Conservation (phyloP, 1,140 invertebrate species). For the Ladona fulva region DNA sequence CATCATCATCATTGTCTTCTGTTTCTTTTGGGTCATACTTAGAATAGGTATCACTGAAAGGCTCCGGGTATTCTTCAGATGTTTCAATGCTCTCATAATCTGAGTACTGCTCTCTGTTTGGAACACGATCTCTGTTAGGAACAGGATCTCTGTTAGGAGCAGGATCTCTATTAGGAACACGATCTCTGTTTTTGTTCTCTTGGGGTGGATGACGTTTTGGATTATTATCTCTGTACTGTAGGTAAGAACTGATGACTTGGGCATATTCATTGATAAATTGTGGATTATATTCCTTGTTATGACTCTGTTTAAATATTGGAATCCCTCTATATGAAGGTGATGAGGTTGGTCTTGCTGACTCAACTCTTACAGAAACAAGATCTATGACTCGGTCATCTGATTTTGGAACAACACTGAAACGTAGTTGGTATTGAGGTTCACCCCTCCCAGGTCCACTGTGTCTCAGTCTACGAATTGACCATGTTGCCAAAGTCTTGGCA, state of each 20-base stretch:
- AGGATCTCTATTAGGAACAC: neutral
- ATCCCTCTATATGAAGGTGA: neutral
- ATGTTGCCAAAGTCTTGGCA: slow-evolving; percentile 19
- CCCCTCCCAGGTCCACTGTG: slow-evolving; percentile 14
- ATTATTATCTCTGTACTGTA: neutral
- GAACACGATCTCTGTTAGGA: neutral
- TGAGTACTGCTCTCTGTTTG: neutral
- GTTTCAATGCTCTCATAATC: neutral
- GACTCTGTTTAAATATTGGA: neutral
- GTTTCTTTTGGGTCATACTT: too few species aligned
- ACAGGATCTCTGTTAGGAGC: neutral
- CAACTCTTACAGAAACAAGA: neutral
- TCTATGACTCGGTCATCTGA: neutral
- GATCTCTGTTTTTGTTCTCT: neutral
- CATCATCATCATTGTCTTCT: too few species aligned
- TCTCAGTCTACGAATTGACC: slow-evolving; percentile 22
- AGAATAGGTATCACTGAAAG: neutral
- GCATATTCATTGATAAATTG: neutral
- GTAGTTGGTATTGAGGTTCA: neutral
- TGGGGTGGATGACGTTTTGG: neutral
- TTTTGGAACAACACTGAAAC: slow-evolving; percentile 11
- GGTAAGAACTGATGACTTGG: neutral
- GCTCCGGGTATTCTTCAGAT: neutral
- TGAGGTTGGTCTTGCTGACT: neutral
- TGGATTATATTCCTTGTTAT: neutral